These are phyloP conservation scores for Drosophila demipolita DNA, from an alignment of 2,888 invertebrate genomes.

Conservation along the genomic window DNA sequence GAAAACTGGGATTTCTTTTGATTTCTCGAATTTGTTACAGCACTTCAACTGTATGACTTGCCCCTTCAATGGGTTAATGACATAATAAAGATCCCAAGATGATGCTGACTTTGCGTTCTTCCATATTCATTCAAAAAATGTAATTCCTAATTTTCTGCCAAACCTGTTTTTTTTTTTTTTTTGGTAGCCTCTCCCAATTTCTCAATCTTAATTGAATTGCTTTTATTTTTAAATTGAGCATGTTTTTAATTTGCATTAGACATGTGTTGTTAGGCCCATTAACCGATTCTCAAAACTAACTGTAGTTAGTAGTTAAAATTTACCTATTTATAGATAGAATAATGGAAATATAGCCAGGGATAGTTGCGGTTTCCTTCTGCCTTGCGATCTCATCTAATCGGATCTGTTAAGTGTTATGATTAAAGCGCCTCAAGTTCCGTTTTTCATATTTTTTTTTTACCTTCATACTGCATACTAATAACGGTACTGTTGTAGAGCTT, in stretches of 20 bases:
- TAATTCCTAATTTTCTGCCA: not conserved
- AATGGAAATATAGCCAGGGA: not conserved
- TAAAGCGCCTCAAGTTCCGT: conserved; percentile 44
- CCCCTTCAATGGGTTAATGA: conserved; percentile 33
- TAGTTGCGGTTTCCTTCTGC: conserved; percentile 26
- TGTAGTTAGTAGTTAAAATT: not conserved
- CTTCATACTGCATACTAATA: conserved; percentile 34
- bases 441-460: conserved; percentile 6
- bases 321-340: not conserved
- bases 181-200: not conserved
- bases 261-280: not conserved
- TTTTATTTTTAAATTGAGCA: not conserved
- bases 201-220: not conserved
- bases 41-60: conserved; percentile 44
- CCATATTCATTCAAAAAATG: not conserved
- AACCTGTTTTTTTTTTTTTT: conserved; percentile 18
- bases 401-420: conserved; percentile 34
- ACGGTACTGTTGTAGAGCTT: conserved; percentile 37
- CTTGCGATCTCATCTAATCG: conserved; percentile 22
- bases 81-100: conserved; percentile 33
- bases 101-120: conserved; percentile 10
- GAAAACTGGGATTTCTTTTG: conserved; percentile 8
- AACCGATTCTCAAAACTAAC: not conserved
- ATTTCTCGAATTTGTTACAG: conserved; percentile 14
- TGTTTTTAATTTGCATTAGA: not conserved